Conservation (phyloP, 2,888 invertebrate genomes). For the Diabrotica balteata region DNA sequence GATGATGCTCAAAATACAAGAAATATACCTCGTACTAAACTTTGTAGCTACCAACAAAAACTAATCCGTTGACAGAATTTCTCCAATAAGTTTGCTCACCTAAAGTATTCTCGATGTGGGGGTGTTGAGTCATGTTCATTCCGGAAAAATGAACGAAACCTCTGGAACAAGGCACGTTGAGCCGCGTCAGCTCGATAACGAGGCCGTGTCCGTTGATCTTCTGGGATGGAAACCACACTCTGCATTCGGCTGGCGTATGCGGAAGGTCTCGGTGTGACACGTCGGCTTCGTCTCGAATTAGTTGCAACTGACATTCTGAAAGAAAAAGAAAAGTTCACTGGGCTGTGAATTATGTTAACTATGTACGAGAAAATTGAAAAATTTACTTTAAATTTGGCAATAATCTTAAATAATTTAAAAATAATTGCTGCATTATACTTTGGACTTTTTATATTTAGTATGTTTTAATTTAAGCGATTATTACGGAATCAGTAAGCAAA, state of each 20-base stretch:
- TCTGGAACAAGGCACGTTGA: slow-evolving; percentile 73
- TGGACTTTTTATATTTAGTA: too few relatives aligned
- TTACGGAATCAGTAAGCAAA: too few relatives aligned
- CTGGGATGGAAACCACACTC: slow-evolving; percentile 63
- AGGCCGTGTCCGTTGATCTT: slow-evolving; percentile 63
- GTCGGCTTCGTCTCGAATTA: slow-evolving; percentile 62
- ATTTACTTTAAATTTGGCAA: too few relatives aligned
- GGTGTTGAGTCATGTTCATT: slow-evolving; percentile 52
- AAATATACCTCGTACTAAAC: too few relatives aligned
- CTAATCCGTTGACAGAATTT: too few relatives aligned
- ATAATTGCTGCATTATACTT: too few relatives aligned
- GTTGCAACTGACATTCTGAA: slow-evolving; percentile 68
- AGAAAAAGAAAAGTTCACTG: slow-evolving; percentile 4
- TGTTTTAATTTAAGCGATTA: too few relatives aligned
- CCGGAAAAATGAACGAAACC: slow-evolving; percentile 68
- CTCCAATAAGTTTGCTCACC: neutral
- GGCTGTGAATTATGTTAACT: neutral
- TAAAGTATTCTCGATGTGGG: slow-evolving; percentile 16
- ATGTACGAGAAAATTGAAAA: too few relatives aligned
- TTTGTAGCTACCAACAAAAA: too few relatives aligned
- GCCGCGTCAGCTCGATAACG: slow-evolving; percentile 70
- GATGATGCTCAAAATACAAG: too few relatives aligned
- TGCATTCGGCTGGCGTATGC: slow-evolving; percentile 60
- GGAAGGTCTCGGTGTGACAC: slow-evolving; percentile 66
- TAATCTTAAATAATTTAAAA: too few relatives aligned